Conservation (phyloP, 1,140 invertebrate genomes). For the Mactra quadrangularis region DNA sequence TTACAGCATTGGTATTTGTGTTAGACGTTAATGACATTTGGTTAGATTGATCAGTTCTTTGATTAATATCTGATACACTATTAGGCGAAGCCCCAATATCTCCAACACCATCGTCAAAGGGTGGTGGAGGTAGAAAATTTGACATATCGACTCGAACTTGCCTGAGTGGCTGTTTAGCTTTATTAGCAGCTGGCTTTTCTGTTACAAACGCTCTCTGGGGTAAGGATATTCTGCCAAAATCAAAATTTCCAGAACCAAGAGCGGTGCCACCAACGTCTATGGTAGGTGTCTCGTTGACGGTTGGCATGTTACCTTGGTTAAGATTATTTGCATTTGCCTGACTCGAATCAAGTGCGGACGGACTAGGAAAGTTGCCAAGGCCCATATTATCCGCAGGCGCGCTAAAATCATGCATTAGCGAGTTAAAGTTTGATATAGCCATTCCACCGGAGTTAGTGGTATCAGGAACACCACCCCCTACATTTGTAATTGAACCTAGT, state of each 20-base stretch:
- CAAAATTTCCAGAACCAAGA: slow-evolving; percentile 2
- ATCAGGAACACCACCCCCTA: slow-evolving; percentile 7
- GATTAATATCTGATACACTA: too few species aligned
- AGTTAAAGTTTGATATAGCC: not conserved
- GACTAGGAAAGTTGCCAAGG: not conserved
- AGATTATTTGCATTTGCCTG: slow-evolving; percentile 14
- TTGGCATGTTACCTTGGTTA: not conserved
- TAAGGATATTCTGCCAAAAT: slow-evolving; percentile 25
- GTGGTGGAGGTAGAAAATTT: slow-evolving; percentile 30
- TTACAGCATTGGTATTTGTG: too few species aligned
- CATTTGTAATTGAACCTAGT: slow-evolving; percentile 34
- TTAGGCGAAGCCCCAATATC: not conserved
- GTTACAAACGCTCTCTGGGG: slow-evolving; percentile 14
- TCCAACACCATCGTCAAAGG: slow-evolving; percentile 4
- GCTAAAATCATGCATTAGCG: too few species aligned
- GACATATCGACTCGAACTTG: slow-evolving; percentile 16
- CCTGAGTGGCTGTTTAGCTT: not conserved
- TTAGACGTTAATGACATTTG: too few species aligned
- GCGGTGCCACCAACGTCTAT: slow-evolving; percentile 5
- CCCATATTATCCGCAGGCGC: too few species aligned
- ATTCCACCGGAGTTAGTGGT: not conserved
- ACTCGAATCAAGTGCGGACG: slow-evolving; percentile 4
- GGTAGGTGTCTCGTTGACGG: too few species aligned
- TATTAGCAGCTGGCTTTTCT: not conserved
- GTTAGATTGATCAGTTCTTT: too few species aligned